Evolutionary conservation across 2,113 vertebrate species (phyloP).

Genomic region (Trematocara macrostoma): DNA sequence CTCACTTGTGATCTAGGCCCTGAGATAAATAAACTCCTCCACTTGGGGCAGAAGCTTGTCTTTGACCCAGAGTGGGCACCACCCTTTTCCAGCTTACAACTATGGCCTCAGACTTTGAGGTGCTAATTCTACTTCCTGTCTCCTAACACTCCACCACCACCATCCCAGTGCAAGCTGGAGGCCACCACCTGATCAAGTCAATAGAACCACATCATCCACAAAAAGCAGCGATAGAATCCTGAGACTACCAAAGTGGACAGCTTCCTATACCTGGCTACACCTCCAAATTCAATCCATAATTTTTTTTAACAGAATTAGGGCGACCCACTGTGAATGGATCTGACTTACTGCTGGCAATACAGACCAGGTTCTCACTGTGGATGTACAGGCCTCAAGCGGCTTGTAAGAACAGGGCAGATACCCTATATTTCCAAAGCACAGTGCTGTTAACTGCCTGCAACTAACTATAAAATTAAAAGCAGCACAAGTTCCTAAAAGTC

Average conservation of each 20-base stretch:
- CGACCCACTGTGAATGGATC: not conserved
- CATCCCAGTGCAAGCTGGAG: not conserved
- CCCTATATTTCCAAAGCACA: not conserved
- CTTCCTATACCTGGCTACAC: not conserved
- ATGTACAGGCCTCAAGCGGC: not conserved
- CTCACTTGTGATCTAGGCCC: not conserved
- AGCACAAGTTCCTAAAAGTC: not conserved
- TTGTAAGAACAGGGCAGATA: not conserved
- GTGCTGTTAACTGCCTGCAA: not conserved
- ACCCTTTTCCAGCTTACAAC: not conserved
- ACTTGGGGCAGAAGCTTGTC: not conserved
- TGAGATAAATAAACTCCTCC: not conserved
- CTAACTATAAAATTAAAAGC: not conserved
- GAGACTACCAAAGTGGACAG: not conserved
- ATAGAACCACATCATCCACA: not conserved
- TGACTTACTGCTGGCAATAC: not conserved
- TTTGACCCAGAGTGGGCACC: not conserved
- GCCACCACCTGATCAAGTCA: not conserved
- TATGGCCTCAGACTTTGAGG: not conserved
- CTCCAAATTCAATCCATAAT: not conserved
- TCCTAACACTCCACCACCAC: not conserved
- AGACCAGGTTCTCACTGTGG: not conserved
- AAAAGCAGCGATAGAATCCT: not conserved
- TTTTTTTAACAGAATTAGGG: not conserved
- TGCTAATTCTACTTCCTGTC: not conserved